Percentiles rank a stretch among this genome's conserved stretches.
Evolutionary conservation across 1,140 invertebrate species (phyloP).

Genomic region (Aphaenogaster ashmeadi): DNA sequence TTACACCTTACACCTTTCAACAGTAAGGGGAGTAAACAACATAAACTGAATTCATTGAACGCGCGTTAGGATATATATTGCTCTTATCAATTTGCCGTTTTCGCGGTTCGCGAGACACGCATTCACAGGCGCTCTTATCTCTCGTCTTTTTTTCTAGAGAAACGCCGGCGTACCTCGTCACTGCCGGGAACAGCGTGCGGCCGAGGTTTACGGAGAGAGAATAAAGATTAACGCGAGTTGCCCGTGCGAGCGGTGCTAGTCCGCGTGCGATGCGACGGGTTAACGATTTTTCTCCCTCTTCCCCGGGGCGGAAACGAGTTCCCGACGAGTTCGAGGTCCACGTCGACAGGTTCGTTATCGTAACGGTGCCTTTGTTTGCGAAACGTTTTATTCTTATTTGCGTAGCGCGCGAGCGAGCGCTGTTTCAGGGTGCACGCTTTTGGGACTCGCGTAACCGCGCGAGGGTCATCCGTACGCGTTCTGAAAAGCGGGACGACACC

Average conservation of each 20-base stretch:
- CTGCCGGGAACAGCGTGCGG: conserved; percentile 17
- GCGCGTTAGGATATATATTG: background rate
- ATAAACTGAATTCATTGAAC: background rate
- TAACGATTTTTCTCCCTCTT: conserved; percentile 79
- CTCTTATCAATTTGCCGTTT: conserved; percentile 38
- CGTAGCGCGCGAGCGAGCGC: conserved; percentile 40
- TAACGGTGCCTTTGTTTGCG: conserved; percentile 80
- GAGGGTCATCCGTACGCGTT: conserved; percentile 14
- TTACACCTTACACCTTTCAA: background rate
- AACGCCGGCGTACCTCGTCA: conserved; percentile 19
- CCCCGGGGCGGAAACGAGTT: conserved; percentile 80
- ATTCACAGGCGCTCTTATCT: conserved; percentile 4
- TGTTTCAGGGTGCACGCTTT: conserved; percentile 46
- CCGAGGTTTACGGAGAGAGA: conserved; percentile 51
- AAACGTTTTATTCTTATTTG: conserved; percentile 76
- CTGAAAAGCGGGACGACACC: conserved; percentile 75
- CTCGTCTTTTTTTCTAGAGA: background rate
- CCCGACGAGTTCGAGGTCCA: conserved; percentile 78
- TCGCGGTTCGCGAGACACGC: background rate
- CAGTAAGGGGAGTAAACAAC: background rate
- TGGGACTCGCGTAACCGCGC: conserved; percentile 37
- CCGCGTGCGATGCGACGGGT: conserved; percentile 69
- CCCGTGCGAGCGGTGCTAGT: conserved; percentile 65
- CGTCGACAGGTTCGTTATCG: conserved; percentile 84
- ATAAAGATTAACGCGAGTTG: conserved; percentile 68